Conservation (phyloP, 2,113 vertebrate species). For the Trogon surrucura region DNA sequence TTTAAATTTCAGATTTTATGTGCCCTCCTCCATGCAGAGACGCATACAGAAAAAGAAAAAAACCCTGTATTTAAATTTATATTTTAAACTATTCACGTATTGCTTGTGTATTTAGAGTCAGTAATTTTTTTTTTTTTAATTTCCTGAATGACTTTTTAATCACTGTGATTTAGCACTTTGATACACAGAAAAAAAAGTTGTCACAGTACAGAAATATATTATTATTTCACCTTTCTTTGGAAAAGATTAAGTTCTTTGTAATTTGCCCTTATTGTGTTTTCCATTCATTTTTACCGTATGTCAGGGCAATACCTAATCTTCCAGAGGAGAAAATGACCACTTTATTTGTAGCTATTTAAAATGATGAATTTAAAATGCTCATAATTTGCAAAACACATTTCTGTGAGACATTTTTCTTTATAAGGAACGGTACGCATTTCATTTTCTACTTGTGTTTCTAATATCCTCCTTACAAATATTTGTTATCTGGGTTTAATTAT, state of each 20-base stretch:
- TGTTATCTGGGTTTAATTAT: slow-evolving; percentile 48
- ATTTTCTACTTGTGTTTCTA: slow-evolving; percentile 28
- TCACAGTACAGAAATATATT: not conserved
- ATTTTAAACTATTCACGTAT: not conserved
- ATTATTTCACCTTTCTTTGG: not conserved
- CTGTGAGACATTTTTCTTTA: not conserved
- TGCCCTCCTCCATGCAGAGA: not conserved
- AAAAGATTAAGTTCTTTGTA: not conserved
- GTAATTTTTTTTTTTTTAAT: not conserved
- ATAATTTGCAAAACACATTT: not conserved
- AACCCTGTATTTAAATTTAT: not conserved
- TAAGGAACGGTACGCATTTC: not conserved
- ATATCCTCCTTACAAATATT: slow-evolving; percentile 40
- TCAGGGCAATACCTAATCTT: not conserved
- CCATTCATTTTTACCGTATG: not conserved
- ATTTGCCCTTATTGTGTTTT: not conserved
- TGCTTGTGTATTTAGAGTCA: not conserved
- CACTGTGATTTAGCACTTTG: not conserved
- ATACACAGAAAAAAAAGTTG: not conserved
- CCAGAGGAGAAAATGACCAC: not conserved
- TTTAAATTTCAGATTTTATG: not conserved
- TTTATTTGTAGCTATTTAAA: slow-evolving; percentile 3
- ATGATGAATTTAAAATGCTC: not conserved
- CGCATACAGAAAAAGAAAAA: not conserved
- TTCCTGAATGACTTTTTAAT: not conserved